Evolutionary conservation across 2,888 invertebrate species (phyloP), one percentile per base, ranked within the genome.

Genomic region (Dicranocentrus wangi): DNA sequence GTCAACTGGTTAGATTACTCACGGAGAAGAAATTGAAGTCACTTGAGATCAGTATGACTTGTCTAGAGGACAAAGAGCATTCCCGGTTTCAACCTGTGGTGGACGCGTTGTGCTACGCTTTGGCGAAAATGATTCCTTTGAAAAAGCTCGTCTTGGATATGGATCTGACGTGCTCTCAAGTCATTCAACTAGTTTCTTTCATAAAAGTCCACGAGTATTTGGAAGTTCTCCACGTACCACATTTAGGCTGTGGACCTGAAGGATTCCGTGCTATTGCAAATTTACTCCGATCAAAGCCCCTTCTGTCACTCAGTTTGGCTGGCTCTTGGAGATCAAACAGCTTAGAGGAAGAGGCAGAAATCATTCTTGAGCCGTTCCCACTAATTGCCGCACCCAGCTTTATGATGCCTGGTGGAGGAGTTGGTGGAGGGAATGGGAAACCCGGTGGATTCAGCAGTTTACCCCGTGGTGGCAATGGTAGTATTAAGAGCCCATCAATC

Each of bases 181-280:
- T 91, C 81, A 89, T 90, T 55, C 90, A 91, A 84, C 88, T 91
- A 78, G 91, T 91, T 87, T 87, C 88, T 2, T 89, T 90, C 10
- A 88, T 91, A 32, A 89, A 90, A 83, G 88, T 89, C 83, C 90
- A 90, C 86, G 88, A 90, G 61, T 89, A 90, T 86, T 89, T 91
- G 53, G 89, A 90, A 77, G 89, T 91, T 47, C 87, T 91, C 75
- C 90, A 91, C 82, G 88, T 91, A 84, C 91, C 91, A 10, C 91
- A 91, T 88, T 88, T 91, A 76, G 89, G 91, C 75, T 91, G 91
- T 84, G 91, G 91, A 81, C 89, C 90, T 69, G 90, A 91, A 77
- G 91, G 91, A 3, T 89, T 91, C 15, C 89, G 89, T 70, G 90
- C 91, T 13, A 88, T 91, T 42, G 90, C 91, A 1, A 89, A 89